Evolutionary conservation across 1,140 invertebrate genomes (phyloP).

Genomic region (Sogatella furcifera): DNA sequence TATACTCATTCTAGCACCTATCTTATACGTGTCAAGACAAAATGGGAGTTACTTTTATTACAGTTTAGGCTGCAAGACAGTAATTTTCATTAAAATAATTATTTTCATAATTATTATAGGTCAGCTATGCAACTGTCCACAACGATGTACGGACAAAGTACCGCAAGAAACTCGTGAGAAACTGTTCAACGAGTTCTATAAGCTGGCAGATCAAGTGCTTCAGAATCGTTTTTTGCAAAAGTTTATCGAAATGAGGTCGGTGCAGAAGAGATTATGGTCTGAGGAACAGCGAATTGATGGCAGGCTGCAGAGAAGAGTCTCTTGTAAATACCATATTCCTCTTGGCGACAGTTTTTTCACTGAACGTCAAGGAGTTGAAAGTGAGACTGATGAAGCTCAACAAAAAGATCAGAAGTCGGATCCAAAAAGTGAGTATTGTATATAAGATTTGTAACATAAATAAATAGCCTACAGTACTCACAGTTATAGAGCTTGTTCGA

Average conservation of each 20-base stretch:
- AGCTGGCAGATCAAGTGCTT: conserved; percentile 33
- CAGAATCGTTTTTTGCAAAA: conserved; percentile 37
- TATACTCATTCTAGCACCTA: too few species aligned
- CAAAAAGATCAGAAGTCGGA: too few species aligned
- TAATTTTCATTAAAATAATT: too few species aligned
- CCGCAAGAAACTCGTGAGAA: conserved; percentile 31
- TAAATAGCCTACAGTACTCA: too few species aligned
- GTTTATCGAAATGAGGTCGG: conserved; percentile 34
- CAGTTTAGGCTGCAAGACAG: too few species aligned
- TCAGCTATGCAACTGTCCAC: conserved; percentile 38
- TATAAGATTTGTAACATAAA: too few species aligned
- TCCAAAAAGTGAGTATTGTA: too few species aligned
- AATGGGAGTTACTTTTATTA: too few species aligned
- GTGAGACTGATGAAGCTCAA: too few species aligned
- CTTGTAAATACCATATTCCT: conserved; percentile 39
- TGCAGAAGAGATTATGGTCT: conserved; percentile 20
- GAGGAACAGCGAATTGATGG: conserved; percentile 21
- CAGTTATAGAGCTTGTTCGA: too few species aligned
- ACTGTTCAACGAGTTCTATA: conserved; percentile 38
- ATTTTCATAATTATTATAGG: conserved; percentile 5
- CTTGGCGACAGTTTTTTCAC: neutral
- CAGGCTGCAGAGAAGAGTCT: conserved; percentile 29
- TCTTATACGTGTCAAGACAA: too few species aligned
- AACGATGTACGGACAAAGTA: conserved; percentile 39
- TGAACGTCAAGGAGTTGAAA: too few species aligned